These are phyloP conservation scores for Drosophila cracens DNA, from an alignment of 2,888 invertebrate species.

Conservation along the genomic window DNA sequence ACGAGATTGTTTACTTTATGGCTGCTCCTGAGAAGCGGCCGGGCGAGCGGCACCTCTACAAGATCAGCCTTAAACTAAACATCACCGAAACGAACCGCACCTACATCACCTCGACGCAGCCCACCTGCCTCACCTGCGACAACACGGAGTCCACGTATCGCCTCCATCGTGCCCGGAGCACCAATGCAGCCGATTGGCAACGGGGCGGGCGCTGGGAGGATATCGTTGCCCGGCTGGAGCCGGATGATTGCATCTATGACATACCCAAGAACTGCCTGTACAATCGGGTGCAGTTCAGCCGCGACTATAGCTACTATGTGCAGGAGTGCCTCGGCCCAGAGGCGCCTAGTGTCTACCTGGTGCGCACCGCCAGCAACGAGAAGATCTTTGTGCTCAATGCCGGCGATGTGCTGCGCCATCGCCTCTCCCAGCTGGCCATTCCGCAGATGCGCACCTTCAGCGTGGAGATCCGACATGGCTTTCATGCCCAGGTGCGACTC, in stretches of 20 bases:
- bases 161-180: constrained; percentile 64
- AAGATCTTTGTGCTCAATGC: constrained; percentile 89
- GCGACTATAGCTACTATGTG: constrained; percentile 87
- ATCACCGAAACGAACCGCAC: constrained; percentile 84
- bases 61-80: constrained; percentile 87
- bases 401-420: constrained; percentile 88
- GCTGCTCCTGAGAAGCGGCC: constrained; percentile 92
- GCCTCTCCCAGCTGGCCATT: constrained; percentile 88
- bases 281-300: constrained; percentile 89
- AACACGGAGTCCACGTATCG: constrained; percentile 83
- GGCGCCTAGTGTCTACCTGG: constrained; percentile 89
- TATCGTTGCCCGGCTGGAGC: constrained; percentile 60
- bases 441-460: constrained; percentile 91
- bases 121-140: constrained; percentile 85
- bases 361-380: constrained; percentile 87
- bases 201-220: constrained; percentile 68
- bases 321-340: constrained; percentile 93
- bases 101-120: constrained; percentile 84
- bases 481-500: constrained; percentile 91
- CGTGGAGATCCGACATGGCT: constrained; percentile 88
- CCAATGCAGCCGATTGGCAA: constrained; percentile 57
- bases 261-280: constrained; percentile 87
- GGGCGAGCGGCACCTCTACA: constrained; percentile 92
- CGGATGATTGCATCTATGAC: constrained; percentile 76
- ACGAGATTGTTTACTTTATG: constrained; percentile 91